Conservation (phyloP, 2,888 invertebrate species). For the Ophion ventricosus region DNA sequence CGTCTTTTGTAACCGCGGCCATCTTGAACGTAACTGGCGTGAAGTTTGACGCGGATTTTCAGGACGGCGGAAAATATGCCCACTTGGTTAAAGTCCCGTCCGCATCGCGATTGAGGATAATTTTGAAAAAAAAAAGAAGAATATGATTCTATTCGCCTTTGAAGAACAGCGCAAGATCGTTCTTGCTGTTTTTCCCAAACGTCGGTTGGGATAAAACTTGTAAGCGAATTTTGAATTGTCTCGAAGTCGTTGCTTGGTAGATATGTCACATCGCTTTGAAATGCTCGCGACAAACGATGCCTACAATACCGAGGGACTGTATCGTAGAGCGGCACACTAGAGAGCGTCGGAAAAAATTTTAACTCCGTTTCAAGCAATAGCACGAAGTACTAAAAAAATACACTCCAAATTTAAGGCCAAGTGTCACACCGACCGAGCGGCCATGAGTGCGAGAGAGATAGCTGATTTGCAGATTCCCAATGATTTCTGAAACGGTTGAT, state of each 20-base stretch:
- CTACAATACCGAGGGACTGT: neutral
- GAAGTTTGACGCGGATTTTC: constrained; percentile 4
- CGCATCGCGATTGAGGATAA: neutral
- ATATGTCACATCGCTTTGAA: neutral
- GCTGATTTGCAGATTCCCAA: no score
- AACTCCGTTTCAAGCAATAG: neutral
- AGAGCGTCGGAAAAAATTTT: neutral
- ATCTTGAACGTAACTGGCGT: constrained; percentile 42
- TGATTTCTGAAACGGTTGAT: no score
- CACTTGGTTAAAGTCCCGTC: neutral
- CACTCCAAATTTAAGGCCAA: no score
- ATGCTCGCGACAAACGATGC: neutral
- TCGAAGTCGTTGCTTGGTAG: neutral
- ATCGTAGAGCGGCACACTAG: neutral
- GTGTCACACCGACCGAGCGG: no score
- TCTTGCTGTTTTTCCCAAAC: neutral
- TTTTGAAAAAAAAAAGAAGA: neutral
- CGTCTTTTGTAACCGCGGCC: constrained; percentile 47
- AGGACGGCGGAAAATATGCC: neutral
- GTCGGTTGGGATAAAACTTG: neutral
- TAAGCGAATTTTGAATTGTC: neutral
- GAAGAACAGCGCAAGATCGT: neutral
- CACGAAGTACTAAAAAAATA: no score
- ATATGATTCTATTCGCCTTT: neutral
- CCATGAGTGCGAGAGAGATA: no score